phyloP scores from a whole-genome alignment of 1,140 invertebrate genomes.

The Drosophila melanica region DNA sequence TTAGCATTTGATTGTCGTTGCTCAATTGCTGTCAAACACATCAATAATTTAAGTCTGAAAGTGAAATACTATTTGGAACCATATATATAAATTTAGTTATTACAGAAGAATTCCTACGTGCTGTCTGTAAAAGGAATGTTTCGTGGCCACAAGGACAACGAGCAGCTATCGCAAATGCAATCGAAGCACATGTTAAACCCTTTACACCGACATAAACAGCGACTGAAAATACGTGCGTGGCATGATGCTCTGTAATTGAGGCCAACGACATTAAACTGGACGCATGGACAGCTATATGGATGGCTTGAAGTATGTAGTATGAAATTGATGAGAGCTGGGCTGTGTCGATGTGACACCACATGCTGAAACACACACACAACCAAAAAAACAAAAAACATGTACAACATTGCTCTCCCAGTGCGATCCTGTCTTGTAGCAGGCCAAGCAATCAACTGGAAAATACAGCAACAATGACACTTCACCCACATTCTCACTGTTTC shows the following conservation, averaged over 20 bases:
- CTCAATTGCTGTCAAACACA: conserved; percentile 32
- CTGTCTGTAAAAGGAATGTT: conserved; percentile 40
- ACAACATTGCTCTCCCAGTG: conserved; percentile 32
- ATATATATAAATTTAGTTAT: conserved; percentile 33
- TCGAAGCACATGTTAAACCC: conserved; percentile 77
- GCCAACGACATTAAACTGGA: conserved; percentile 42
- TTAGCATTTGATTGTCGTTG: background rate
- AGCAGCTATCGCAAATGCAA: conserved; percentile 7
- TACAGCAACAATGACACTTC: conserved; percentile 57
- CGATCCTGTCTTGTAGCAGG: conserved; percentile 41
- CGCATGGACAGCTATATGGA: conserved; percentile 1
- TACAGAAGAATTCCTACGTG: conserved; percentile 62
- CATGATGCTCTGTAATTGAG: conserved; percentile 75
- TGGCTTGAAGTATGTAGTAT: conserved; percentile 33
- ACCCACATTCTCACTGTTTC: conserved; percentile 3
- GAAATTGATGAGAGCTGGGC: conserved; percentile 66
- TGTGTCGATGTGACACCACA: conserved; percentile 47
- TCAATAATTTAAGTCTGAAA: conserved; percentile 52
- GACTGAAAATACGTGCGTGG: conserved; percentile 72
- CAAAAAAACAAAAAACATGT: conserved; percentile 30
- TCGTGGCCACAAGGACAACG: conserved; percentile 34
- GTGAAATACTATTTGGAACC: conserved; percentile 63
- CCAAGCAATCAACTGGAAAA: conserved; percentile 75
- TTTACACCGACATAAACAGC: conserved; percentile 80
- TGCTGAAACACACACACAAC: conserved; percentile 26